A percentile compares a stretch with the other conserved stretches of the same genome.
Conservation (phyloP, 1,140 invertebrate genomes). For the Marisa cornuarietis region DNA sequence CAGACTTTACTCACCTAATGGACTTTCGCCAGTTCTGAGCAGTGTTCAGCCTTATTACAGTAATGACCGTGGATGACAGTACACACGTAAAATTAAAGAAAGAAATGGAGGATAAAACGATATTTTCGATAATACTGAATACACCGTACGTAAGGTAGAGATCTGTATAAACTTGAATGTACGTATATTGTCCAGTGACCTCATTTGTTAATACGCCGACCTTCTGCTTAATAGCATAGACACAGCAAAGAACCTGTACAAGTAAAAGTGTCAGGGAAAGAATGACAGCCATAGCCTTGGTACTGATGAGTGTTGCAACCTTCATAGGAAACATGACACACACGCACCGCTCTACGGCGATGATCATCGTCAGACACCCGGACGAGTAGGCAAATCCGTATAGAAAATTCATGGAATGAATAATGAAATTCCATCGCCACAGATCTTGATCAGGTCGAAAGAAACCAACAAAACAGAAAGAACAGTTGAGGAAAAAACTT, state of each 20-base stretch:
- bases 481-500: neutral
- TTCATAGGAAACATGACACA: conserved; percentile 10
- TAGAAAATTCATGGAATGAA: neutral
- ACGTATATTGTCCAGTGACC: too few relatives aligned
- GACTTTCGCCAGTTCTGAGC: too few relatives aligned
- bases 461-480: neutral
- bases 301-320: neutral
- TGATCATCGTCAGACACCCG: conserved; percentile 11
- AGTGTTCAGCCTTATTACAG: too few relatives aligned
- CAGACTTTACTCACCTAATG: too few relatives aligned
- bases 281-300: neutral
- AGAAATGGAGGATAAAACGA: too few relatives aligned
- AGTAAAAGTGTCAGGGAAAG: neutral
- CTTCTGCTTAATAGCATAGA: neutral
- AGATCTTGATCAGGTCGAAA: neutral
- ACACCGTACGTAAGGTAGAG: too few relatives aligned
- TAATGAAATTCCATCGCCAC: neutral
- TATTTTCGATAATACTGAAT: too few relatives aligned
- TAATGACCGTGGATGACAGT: too few relatives aligned
- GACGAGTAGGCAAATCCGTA: conserved; percentile 5
- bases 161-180: too few relatives aligned
- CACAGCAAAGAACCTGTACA: neutral
- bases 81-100: too few relatives aligned
- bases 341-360: conserved; percentile 13
- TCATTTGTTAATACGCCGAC: neutral